Base-by-base conservation (phyloP, 2,888 invertebrate genomes). In the Dasypogon diadema region DNA sequence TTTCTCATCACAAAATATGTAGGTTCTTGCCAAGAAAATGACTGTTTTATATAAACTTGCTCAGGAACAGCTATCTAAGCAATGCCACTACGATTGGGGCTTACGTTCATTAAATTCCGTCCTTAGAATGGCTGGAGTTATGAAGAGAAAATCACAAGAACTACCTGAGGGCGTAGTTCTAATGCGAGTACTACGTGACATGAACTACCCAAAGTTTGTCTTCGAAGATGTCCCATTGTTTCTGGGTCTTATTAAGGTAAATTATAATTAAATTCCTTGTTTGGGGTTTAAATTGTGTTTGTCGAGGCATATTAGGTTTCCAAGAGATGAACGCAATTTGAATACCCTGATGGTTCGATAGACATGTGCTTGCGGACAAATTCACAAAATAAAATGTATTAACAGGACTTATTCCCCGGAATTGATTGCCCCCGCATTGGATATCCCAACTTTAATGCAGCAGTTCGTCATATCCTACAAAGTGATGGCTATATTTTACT, bases 61-160 rank as follows among this genome's bases (percentile, higher is more conserved):
- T 0, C 89, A 91, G 75, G 95, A 95, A 81, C 97, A 97, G 84
- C 87, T 97, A 60, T 97, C 97, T 1, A 95, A 96, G 83, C 96
- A 97, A 84, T 93, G 92, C 18, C 97, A 97, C 84, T 97, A 97
- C 85, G 97, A 97, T 85, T 97, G 97, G 91, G 96, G 97, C 0
- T 86, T 97, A 79, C 89, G 97, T 74, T 96, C 96, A 2, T 87
- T 97, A n/a, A 97, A 96, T 79, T 92, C 96, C 0, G 96, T 97
- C 2, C 87, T 97, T 16, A 91, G 96, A 30, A 96, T 96, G 95
- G 96, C 97, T 2, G 96, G 96, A 12, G 93, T 94, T 34, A 88
- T 97, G 83, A 93, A 95, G 81, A 88, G 95, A 74, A 91, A 91
- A 76, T 92, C 93, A 0, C 90, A 91, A 2, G 92, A 93, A 77